Evolutionary conservation across 2,888 invertebrate genomes (phyloP).

Genomic region (Andrena chrysosceles): DNA sequence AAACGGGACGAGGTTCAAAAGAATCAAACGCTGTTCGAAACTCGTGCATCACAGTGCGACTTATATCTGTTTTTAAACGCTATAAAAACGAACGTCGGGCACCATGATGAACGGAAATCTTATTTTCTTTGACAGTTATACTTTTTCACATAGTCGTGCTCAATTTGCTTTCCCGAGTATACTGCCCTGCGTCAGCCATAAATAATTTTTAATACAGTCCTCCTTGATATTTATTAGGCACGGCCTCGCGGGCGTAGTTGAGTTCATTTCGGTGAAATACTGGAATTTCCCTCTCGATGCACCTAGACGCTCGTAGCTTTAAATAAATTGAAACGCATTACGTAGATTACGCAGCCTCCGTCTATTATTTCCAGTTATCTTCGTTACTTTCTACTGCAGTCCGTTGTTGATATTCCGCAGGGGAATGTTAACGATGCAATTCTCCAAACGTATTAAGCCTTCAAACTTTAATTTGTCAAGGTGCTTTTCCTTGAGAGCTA

Average conservation of each 20-base stretch:
- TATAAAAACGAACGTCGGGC: slow-evolving; percentile 31
- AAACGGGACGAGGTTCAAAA: not conserved
- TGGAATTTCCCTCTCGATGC: slow-evolving; percentile 41
- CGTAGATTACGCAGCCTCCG: slow-evolving; percentile 34
- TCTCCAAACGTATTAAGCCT: not conserved
- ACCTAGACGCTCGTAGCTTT: slow-evolving; percentile 35
- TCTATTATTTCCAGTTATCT: slow-evolving; percentile 39
- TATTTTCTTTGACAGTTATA: slow-evolving; percentile 36
- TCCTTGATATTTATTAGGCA: slow-evolving; percentile 11
- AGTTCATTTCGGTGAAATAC: slow-evolving; percentile 50
- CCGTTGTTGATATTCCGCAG: slow-evolving; percentile 7
- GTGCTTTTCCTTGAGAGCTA: not conserved
- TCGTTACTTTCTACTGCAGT: slow-evolving; percentile 5
- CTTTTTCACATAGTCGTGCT: slow-evolving; percentile 21
- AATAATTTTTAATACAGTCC: slow-evolving; percentile 53
- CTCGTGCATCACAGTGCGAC: not conserved
- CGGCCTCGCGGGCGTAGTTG: slow-evolving; percentile 37
- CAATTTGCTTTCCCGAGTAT: slow-evolving; percentile 35
- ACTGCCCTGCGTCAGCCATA: slow-evolving; percentile 1
- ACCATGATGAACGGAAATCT: slow-evolving; percentile 26
- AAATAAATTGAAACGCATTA: slow-evolving; percentile 54
- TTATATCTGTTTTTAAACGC: slow-evolving; percentile 39
- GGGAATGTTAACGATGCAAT: slow-evolving; percentile 13
- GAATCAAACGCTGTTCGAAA: slow-evolving; percentile 1
- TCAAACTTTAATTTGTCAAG: not conserved